These are phyloP conservation scores for Acrocephalus kingi DNA, from an alignment of 2,113 vertebrate species.

Conservation along the genomic window DNA sequence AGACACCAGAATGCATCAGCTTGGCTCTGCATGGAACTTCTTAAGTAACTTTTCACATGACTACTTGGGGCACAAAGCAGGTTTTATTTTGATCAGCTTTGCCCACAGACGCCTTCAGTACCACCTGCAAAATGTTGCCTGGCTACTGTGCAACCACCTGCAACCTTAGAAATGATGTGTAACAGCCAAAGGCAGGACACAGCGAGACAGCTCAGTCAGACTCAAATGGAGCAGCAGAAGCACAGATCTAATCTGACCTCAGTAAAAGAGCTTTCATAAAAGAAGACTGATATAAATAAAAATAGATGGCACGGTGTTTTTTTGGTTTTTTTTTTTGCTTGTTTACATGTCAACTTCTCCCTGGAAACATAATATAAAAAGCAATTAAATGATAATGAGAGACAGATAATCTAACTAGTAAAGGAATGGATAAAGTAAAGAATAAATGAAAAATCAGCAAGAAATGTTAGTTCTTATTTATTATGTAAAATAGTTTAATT, in stretches of 20 bases:
- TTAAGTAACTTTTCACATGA: not conserved
- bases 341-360: not conserved
- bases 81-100: not conserved
- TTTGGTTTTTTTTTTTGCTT: not conserved
- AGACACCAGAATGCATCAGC: not conserved
- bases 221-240: not conserved
- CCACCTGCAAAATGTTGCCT: not conserved
- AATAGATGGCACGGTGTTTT: not conserved
- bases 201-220: not conserved
- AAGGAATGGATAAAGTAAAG: not conserved
- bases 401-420: not conserved
- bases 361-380: not conserved
- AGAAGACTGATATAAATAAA: not conserved
- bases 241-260: not conserved
- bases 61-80: not conserved
- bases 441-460: not conserved
- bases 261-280: not conserved
- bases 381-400: not conserved
- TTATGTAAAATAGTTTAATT: not conserved
- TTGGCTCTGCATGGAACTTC: not conserved
- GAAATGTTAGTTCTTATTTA: not conserved
- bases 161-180: not conserved
- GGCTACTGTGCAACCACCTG: not conserved
- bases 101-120: not conserved
- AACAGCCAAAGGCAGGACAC: not conserved